Evolutionary conservation across 2,113 vertebrate species (phyloP), one percentile per base, ranked within the genome.

Genomic region (Pelecanus crispus): DNA sequence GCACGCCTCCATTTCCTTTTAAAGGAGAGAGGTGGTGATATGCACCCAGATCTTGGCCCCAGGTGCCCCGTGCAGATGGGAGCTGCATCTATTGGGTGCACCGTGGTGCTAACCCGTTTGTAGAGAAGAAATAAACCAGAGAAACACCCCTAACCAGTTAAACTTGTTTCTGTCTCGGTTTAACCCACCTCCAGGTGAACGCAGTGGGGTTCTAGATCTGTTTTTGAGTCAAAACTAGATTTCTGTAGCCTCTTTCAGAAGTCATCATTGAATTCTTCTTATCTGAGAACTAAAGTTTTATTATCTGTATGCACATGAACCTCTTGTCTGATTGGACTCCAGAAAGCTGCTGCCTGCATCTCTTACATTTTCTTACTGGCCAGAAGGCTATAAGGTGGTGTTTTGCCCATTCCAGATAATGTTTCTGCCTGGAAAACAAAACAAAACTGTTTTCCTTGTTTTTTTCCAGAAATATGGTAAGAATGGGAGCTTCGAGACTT

Each of bases 311-410:
- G 10, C 16, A 65, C 29, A 38, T 63, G 32, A 79, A 36, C 31
- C 6, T 56, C 42, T 18, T 62, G 32, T 56, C 15, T 8, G 68
- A 42, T 25, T 73, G 58, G 26, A 63, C 28, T 82, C 29, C 56
- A 44, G 58, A 72, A 90, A 88, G 38, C 7, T 32, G 12, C 52
- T 1, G 1, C n/a, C 25, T 0, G 0, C 18, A 52, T 61, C 11
- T 75, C 44, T 56, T 50, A 10, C 1, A 1, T 36, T 81, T 93
- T 67, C 29, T 68, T 84, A 36, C 26, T 34, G 22, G 19, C 50
- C 7, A 28, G 31, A 70, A 86, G 66, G 21, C 47, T 78, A 5
- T 26, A 36, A 58, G 19, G 5, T 49, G 14, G 0, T 29, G 13
- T 84, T 82, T 93, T 73, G 5, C 20, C 17, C 19, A 5, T 79